Base-by-base conservation (phyloP, 2,113 vertebrate species). In the Pygoscelis adeliae region DNA sequence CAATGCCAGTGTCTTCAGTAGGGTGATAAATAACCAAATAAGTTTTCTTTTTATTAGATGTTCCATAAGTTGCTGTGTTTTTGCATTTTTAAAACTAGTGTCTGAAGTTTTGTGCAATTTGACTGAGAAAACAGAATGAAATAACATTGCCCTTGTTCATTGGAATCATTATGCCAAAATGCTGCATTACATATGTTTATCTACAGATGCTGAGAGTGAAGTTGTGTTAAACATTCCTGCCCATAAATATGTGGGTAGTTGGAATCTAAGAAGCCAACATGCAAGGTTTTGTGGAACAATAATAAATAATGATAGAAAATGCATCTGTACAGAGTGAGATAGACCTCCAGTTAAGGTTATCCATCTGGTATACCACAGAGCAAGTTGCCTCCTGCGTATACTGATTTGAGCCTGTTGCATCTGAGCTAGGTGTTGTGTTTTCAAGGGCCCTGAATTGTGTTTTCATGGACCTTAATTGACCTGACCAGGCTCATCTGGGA, bases 311-410 rank as follows among this genome's bases (percentile, higher is more conserved):
- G 6, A 46, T 11, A 6, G 10, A 50, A 72, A 78, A 83, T 29
- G 10, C 0, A 2, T 46, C 16, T 76, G 13, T 36, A 29, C 1
- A 46, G 18, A 62, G 7, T 2, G 20, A 67, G 21, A 25, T 2
- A 77, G 40, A 56, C 14, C 36, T 61, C 5, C 12, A 36, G 26
- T 72, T 59, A 87, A 36, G 15, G 7, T 32, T 72, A 8, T 34
- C n/a, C 5, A 21, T 36, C 12, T 38, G 16, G 5, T 49, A 26
- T 9, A 27, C 18, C 15, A 40, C 19, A 69, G 5, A 79, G 16
- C 15, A 81, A 74, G 18, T 10, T 81, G 13, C 15, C 27, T 69
- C 11, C 8, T 58, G 6, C 3, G 0, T 40, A 21, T 32, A 32
- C 2, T 29, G 2, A n/a, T 49, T 66, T 63, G 12, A 61, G 3